A percentile compares a stretch with the other conserved stretches of the same genome.
Evolutionary conservation across 2,888 invertebrate species (phyloP).

Genomic region (Tenthredo scrophulariae): DNA sequence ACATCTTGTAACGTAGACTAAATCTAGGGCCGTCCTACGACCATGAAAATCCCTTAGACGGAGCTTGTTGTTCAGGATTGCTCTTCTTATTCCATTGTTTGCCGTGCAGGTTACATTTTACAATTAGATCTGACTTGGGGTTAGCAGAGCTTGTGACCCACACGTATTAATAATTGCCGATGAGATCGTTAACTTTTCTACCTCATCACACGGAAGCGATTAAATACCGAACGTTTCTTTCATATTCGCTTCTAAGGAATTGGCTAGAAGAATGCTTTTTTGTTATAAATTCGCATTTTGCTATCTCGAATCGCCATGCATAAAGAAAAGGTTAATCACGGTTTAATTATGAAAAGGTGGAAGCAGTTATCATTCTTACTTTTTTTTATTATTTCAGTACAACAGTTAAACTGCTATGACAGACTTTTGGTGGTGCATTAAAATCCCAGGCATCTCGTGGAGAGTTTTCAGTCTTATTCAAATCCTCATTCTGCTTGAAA

Average conservation of each 20-base stretch:
- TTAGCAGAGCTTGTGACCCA: background rate
- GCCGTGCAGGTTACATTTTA: slow-evolving; percentile 54
- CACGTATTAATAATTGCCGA: slow-evolving; percentile 1
- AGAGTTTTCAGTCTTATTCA: background rate
- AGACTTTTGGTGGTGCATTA: background rate
- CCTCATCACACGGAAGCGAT: background rate
- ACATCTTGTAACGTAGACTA: slow-evolving; percentile 64
- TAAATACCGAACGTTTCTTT: background rate
- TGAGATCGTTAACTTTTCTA: background rate
- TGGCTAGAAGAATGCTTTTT: background rate
- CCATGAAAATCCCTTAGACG: slow-evolving; percentile 60
- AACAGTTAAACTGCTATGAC: too few species aligned
- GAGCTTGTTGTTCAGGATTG: slow-evolving; percentile 58
- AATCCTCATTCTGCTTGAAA: background rate
- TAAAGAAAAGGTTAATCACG: background rate
- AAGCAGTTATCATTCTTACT: too few species aligned
- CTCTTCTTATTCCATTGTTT: slow-evolving; percentile 59
- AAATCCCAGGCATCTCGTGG: background rate
- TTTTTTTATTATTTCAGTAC: too few species aligned
- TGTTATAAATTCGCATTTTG: background rate
- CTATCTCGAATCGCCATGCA: background rate
- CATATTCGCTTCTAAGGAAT: background rate
- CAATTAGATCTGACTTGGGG: background rate
- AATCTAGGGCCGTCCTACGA: slow-evolving; percentile 61
- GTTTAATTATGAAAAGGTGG: background rate